Evolutionary conservation across 2,797 vertebrate species (phyloP).

Genomic region (Streptopelia turtur): DNA sequence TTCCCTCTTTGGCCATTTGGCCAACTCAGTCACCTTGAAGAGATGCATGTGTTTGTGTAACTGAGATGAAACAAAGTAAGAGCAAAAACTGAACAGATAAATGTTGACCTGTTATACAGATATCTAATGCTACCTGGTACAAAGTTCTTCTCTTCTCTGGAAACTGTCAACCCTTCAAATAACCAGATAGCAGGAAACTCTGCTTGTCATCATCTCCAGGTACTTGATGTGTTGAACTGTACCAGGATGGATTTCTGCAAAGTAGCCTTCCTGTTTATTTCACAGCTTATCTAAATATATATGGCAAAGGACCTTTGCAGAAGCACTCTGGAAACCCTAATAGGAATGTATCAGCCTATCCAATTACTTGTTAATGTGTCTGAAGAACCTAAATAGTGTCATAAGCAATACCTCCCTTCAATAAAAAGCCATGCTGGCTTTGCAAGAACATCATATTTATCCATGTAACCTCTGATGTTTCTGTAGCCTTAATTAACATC

Average conservation of each 20-base stretch:
- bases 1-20: neutral
- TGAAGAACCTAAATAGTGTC: neutral
- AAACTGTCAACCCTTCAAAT: neutral
- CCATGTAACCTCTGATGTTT: neutral
- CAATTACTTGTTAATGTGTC: neutral
- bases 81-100: neutral
- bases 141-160: neutral
- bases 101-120: neutral
- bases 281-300: neutral
- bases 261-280: neutral
- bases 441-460: neutral
- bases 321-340: neutral
- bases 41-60: neutral
- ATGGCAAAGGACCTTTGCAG: neutral
- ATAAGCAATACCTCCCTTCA: neutral
- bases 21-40: neutral
- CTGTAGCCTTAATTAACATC: neutral
- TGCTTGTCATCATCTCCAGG: neutral
- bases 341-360: neutral
- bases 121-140: neutral
- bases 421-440: neutral
- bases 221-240: neutral
- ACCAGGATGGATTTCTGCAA: neutral
- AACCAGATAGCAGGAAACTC: neutral
- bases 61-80: neutral